phyloP scores from a whole-genome alignment of 2,888 invertebrate genomes.

The Yponomeuta malinellus region DNA sequence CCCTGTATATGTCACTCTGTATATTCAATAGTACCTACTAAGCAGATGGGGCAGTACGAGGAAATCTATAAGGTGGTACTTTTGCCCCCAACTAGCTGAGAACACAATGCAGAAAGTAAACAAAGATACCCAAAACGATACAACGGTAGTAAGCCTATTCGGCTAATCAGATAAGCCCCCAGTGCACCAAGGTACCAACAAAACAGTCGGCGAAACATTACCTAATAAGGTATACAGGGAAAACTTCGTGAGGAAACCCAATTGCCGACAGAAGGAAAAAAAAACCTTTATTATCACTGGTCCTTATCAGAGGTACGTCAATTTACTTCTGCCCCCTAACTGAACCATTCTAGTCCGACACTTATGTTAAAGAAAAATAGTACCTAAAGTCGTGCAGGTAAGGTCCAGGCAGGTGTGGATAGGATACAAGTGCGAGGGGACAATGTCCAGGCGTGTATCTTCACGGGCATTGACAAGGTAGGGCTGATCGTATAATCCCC shows the following conservation, averaged over 20 bases:
- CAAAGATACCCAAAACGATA: neutral
- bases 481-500: constrained; percentile 72
- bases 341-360: neutral
- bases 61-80: too few relatives aligned
- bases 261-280: constrained; percentile 41
- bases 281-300: constrained; percentile 56
- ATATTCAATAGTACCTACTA: too few relatives aligned
- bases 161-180: neutral
- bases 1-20: too few relatives aligned
- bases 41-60: too few relatives aligned
- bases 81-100: too few relatives aligned
- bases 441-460: constrained; percentile 65
- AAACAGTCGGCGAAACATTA: neutral
- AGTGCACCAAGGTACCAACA: neutral
- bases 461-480: constrained; percentile 71
- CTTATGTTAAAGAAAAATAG: constrained; percentile 22
- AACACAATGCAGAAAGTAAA: neutral
- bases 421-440: constrained; percentile 30
- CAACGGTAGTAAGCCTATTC: neutral
- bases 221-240: constrained; percentile 1
- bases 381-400: constrained; percentile 26
- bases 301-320: constrained; percentile 72
- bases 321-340: constrained; percentile 47
- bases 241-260: constrained; percentile 51
- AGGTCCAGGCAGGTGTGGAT: constrained; percentile 18